Base-by-base conservation (phyloP, 2,888 invertebrate species). In the Nasonia oneida region DNA sequence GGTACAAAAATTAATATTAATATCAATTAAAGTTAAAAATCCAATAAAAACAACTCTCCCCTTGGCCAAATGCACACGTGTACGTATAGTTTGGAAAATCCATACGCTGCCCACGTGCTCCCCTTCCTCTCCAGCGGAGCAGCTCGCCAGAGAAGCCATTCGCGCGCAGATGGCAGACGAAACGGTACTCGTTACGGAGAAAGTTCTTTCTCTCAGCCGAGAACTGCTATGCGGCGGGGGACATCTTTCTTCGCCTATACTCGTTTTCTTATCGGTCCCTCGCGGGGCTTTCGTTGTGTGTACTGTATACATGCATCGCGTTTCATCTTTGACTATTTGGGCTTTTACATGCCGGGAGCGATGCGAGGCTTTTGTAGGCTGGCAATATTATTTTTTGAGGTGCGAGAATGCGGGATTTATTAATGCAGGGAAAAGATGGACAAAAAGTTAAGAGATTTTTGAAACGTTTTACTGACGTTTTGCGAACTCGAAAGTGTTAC, bases 111-210 rank as follows among this genome's bases (percentile, higher is more conserved):
- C 29, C 75, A 75, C 50, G 50, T 75, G 42, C n/a, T 73, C 18
- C 15, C 8, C 73, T 33, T 18, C 10, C n/a, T 23, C 8, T 15
- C n/a, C 18, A 14, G 15, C 23, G 6, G 12, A 12, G 74, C 18
- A 67, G n/a, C 10, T 29, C 14, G 39, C 14, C 39, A 73, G 57
- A 23, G 57, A 73, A 42, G 61, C 42, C 39, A 50, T 18, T 29
- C n/a, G 23, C 15, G 18, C 15, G 61, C 84, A 75, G 82, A 79
- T 83, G 70, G 73, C 33, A 67, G 74, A 84, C 64, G 82, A 90
- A 93, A 93, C 92, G 93, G 93, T 92, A 93, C 93, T 90, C 88
- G 93, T 88, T 91, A 90, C 90, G 90, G 93, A 93, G 93, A 93
- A 93, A 93, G 93, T 92, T 87, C 8, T 61, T 12, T 67, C 64